Base-by-base conservation (phyloP, 1,140 invertebrate genomes). In the Chionoecetes opilio region DNA sequence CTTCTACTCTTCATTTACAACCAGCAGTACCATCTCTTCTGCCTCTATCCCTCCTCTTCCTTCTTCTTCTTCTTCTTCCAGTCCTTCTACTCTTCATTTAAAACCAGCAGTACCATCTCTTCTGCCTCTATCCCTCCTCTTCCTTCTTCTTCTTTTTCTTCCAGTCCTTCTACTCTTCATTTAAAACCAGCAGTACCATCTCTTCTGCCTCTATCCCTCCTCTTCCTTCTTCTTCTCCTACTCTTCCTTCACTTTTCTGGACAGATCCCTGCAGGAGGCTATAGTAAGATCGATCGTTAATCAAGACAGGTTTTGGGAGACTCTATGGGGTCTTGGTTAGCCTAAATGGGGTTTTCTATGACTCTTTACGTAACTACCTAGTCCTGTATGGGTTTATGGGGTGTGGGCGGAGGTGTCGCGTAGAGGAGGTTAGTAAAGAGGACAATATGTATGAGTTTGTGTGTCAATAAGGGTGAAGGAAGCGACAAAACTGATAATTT, bases 221-320 rank as follows among this genome's bases (percentile, higher is more conserved):
- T 87, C 85, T 32, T 29, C 37, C 37, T 34, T 32, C 37, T 87
- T 21, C 84, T 31, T 31, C 84, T 86, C 35, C 21, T 46, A 2
- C 31, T 46, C n/a, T 29, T 32, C 89, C 31, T 26, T 63, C 46
- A 46, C 11, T 41, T 75, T 8, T n/a, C 63, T 75, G 21, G 63
- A 75, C 63, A n/a, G 63, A 75, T 26, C 63, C 63, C 35, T 87
- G 35, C 38, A 35, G 35, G 38, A 41, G 38, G 29, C 17, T 88
- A 41, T 34, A 35, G 11, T 34, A 38, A 6, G 87, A 89, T 89
- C 29, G 11, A 35, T 89, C 3, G 35, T 2, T 38, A 37, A 29
- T 88, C 86, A 88, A 89, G n/a, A 26, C 37, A 89, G n/a, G 41
- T 41, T 41, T 41, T 11, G 26, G 41, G n/a, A 38, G 86, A n/a